These are phyloP conservation scores for Calidris pygmaea DNA, from an alignment of 2,113 vertebrate species.

Conservation along the genomic window DNA sequence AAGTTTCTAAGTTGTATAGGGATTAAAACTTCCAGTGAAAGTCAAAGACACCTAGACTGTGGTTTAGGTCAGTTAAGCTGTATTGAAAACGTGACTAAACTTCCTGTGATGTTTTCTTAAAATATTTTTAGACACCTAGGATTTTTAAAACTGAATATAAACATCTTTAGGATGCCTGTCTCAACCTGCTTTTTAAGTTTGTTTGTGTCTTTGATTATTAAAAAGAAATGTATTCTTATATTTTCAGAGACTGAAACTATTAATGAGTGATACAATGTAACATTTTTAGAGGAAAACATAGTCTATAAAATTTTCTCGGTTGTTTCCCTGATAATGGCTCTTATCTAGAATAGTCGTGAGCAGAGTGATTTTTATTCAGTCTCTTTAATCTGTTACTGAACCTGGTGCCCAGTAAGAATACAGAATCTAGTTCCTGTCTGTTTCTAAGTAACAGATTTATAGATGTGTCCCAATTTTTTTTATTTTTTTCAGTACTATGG, in stretches of 20 bases:
- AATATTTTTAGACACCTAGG: neutral
- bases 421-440: neutral
- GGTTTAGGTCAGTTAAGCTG: neutral
- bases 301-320: neutral
- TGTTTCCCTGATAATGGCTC: neutral
- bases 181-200: neutral
- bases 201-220: neutral
- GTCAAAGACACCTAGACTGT: neutral
- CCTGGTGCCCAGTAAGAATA: neutral
- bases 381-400: neutral
- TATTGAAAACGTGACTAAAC: neutral
- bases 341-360: neutral
- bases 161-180: neutral
- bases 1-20: neutral
- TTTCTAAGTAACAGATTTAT: neutral
- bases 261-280: neutral
- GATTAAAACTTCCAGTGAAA: neutral
- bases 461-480: neutral
- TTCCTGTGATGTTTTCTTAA: neutral
- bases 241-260: neutral
- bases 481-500: neutral
- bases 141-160: neutral
- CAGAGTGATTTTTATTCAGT: neutral
- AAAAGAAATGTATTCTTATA: neutral
- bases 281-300: neutral